Conservation (phyloP, 2,888 invertebrate genomes). For the Drosophila setosimentum region DNA sequence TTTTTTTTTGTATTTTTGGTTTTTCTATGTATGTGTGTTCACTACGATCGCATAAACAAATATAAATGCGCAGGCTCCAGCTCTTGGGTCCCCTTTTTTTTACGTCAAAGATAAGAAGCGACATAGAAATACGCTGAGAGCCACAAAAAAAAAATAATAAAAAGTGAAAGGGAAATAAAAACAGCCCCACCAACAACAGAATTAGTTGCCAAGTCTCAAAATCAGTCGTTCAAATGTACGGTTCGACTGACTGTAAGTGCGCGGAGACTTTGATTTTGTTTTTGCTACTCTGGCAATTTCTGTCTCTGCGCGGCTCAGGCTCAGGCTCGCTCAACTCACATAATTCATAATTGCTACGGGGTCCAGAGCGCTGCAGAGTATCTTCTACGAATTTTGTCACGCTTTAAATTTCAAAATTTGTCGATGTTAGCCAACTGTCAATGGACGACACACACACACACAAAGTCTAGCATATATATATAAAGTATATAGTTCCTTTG, state of each 20-base stretch:
- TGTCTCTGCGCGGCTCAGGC: constrained; percentile 6
- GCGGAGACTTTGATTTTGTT: constrained; percentile 56
- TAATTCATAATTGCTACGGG: constrained; percentile 47
- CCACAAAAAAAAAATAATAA: constrained; percentile 20
- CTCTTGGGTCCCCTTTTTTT: constrained; percentile 27
- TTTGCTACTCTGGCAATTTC: constrained; percentile 68
- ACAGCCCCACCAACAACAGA: constrained; percentile 33
- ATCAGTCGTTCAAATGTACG: constrained; percentile 6
- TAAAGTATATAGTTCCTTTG: neutral
- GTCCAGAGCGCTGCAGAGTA: constrained; percentile 31
- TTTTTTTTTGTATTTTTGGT: constrained; percentile 28
- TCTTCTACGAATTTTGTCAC: constrained; percentile 69
- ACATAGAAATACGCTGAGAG: constrained; percentile 62
- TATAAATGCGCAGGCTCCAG: constrained; percentile 26
- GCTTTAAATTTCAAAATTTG: constrained; percentile 75
- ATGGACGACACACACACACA: constrained; percentile 35
- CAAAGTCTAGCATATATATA: constrained; percentile 9
- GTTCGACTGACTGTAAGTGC: constrained; percentile 18
- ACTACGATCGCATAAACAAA: constrained; percentile 57
- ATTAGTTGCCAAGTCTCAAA: constrained; percentile 17
- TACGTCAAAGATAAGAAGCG: constrained; percentile 53
- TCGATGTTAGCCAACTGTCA: constrained; percentile 74
- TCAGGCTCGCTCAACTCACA: constrained; percentile 5
- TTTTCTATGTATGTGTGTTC: constrained; percentile 39
- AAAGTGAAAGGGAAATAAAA: constrained; percentile 23